phyloP scores from a whole-genome alignment of 2,113 vertebrate genomes.

The Scalopus aquaticus region DNA sequence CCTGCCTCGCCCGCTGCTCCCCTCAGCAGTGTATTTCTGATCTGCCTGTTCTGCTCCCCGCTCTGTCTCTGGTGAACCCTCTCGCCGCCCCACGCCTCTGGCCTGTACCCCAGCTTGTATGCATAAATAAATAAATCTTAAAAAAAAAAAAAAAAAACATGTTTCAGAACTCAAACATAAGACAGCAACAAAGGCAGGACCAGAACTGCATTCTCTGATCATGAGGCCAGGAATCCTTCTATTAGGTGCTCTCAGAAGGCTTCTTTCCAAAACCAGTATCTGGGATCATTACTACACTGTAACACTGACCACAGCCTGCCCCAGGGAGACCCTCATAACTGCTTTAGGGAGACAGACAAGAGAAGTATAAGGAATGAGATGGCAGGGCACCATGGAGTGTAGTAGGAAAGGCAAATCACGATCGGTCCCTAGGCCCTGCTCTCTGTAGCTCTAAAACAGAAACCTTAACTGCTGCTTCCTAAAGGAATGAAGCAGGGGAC shows the following conservation, averaged over 20 bases:
- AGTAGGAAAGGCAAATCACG: neutral
- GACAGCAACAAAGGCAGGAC: neutral
- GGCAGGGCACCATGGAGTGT: neutral
- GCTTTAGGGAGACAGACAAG: neutral
- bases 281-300: neutral
- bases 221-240: neutral
- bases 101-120: too few species aligned
- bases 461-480: neutral
- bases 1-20: too few species aligned
- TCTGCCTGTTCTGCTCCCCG: too few species aligned
- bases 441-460: neutral
- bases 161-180: slow-evolving; percentile 49
- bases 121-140: too few species aligned
- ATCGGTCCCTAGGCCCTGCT: neutral
- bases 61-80: too few species aligned
- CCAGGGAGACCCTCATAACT: neutral
- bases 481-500: neutral
- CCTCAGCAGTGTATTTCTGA: too few species aligned
- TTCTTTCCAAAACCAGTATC: neutral
- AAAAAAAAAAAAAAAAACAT: too few species aligned
- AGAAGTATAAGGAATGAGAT: neutral
- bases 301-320: neutral
- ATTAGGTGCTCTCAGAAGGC: neutral
- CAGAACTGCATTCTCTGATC: neutral
- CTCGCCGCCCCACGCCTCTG: too few species aligned